These are phyloP conservation scores for Drymonia ruficornis DNA, from an alignment of 2,888 invertebrate species.

Conservation along the genomic window DNA sequence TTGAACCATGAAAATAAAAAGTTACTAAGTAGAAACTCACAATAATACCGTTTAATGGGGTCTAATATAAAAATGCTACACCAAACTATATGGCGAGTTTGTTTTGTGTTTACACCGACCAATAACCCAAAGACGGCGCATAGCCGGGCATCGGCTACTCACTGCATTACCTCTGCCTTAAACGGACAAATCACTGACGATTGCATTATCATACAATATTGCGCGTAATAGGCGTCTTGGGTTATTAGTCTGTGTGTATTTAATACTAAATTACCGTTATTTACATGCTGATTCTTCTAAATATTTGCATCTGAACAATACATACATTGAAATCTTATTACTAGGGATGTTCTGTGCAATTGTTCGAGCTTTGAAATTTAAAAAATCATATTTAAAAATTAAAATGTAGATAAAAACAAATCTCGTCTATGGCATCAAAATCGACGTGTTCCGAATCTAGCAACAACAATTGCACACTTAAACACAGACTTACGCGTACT, in stretches of 20 bases:
- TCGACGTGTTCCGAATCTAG: conserved; percentile 42
- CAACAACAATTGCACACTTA: conserved; percentile 81
- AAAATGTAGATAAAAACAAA: conserved; percentile 22
- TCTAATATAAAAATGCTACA: conserved; percentile 68
- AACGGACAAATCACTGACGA: no score
- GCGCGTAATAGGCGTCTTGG: no score
- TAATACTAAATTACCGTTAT: conserved; percentile 68
- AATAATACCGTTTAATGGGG: background rate
- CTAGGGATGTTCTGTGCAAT: conserved; percentile 76
- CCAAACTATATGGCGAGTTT: conserved; percentile 58
- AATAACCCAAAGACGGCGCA: no score
- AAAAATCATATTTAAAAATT: conserved; percentile 27
- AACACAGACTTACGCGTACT: conserved; percentile 67
- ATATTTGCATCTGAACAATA: conserved; percentile 85
- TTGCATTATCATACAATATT: no score
- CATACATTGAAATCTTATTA: conserved; percentile 80
- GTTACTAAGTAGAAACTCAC: conserved; percentile 13
- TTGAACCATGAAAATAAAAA: conserved; percentile 25
- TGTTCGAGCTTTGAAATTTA: conserved; percentile 61
- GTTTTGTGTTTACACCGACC: no score
- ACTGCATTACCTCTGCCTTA: no score
- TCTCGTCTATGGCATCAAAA: conserved; percentile 56
- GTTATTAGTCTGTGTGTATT: no score
- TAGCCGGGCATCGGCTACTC: no score
- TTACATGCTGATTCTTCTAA: conserved; percentile 82